These are phyloP conservation scores for Emesis castigata DNA, from an alignment of 2,888 invertebrate genomes.

Conservation along the genomic window DNA sequence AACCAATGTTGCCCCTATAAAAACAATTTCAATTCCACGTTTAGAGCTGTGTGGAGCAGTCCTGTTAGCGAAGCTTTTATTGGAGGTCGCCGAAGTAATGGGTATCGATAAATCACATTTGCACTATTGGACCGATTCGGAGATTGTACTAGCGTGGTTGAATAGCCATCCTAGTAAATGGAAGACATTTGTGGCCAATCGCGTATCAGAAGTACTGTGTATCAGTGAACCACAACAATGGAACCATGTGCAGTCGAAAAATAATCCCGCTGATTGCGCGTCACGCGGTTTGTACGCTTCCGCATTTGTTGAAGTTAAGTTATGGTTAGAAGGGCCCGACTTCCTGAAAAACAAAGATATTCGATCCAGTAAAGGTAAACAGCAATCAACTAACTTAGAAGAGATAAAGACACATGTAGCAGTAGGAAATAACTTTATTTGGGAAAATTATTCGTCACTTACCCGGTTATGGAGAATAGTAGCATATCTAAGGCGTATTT, in stretches of 20 bases:
- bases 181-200: too few species aligned
- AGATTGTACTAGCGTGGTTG: too few species aligned
- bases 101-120: too few species aligned
- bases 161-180: too few species aligned
- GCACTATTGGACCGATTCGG: background rate
- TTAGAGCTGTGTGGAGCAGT: too few species aligned
- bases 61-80: too few species aligned
- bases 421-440: background rate
- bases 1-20: conserved; percentile 10
- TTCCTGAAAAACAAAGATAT: conserved; percentile 24
- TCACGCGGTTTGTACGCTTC: too few species aligned
- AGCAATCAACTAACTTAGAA: background rate
- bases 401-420: background rate
- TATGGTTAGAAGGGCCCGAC: conserved; percentile 53
- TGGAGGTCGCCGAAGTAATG: too few species aligned
- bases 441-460: conserved; percentile 28
- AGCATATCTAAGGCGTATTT: conserved; percentile 43
- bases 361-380: background rate
- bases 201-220: conserved; percentile 52
- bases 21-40: too few species aligned
- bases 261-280: too few species aligned
- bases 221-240: conserved; percentile 42
- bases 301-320: conserved; percentile 34
- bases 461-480: conserved; percentile 37
- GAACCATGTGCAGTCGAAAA: too few species aligned